Percentiles rank a stretch among this genome's conserved stretches.
Conservation (phyloP, 2,113 vertebrate genomes). For the Lophochroa leadbeateri region DNA sequence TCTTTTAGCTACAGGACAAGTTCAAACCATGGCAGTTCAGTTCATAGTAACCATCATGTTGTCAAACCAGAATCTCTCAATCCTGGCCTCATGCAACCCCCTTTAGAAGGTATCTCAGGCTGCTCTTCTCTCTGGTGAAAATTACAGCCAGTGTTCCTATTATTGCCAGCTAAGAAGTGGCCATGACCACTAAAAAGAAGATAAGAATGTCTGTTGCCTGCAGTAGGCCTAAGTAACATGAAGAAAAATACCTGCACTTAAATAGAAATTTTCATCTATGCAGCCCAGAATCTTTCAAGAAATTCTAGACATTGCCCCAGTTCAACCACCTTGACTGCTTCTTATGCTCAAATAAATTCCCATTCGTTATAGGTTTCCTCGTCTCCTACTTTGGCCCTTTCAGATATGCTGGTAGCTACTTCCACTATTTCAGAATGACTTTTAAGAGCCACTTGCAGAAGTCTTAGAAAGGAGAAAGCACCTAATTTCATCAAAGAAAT, state of each 20-base stretch:
- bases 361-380: not conserved
- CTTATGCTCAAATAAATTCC: not conserved
- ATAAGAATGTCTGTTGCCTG: not conserved
- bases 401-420: not conserved
- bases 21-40: not conserved
- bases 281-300: not conserved
- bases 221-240: not conserved
- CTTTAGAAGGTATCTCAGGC: not conserved
- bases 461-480: not conserved
- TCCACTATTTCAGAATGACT: not conserved
- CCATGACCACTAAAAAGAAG: not conserved
- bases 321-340: not conserved
- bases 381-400: not conserved
- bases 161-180: not conserved
- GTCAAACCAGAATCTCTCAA: not conserved
- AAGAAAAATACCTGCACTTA: not conserved
- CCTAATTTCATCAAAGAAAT: not conserved
- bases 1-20: not conserved
- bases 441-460: not conserved
- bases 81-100: not conserved
- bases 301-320: not conserved
- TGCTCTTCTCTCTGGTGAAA: not conserved
- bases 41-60: not conserved
- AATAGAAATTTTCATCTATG: not conserved
- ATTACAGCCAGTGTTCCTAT: not conserved